Base-by-base conservation (phyloP, 2,888 invertebrate species). In the Cephus rjabovi region DNA sequence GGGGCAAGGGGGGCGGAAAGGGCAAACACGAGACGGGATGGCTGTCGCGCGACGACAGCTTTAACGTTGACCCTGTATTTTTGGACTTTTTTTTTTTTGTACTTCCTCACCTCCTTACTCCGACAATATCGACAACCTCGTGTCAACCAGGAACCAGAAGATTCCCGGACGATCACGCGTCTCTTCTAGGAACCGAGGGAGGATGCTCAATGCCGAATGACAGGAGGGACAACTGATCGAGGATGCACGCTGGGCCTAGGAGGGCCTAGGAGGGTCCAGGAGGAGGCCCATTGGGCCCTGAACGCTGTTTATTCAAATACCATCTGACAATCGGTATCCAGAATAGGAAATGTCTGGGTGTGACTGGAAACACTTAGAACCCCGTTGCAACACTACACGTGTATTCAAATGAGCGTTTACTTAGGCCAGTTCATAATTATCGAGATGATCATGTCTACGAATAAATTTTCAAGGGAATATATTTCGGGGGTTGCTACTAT, bases 381-480 rank as follows among this genome's bases (percentile, higher is more conserved):
- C 71, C 79, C 79, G 78, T 76, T 34, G 40, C 76, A 75, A 79
- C 37, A 73, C 77, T 71, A 69, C 56, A 78, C 70, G 34, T 77
- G 75, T 76, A 68, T 74, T 69, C 68, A 76, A 37, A 75, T 68
- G 80, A 79, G 77, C 79, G 79, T 82, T 83, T 82, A 78, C 76
- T 81, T 73, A 76, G 77, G 70, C 76, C 40, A 77, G 81, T 78
- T 70, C 79, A 81, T 83, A 87, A 86, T 86, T 86, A 86, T 87
- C 84, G 82, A 79, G 76, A 78, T 79, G 82, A 83, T 82, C 86
- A 83, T 86, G 85, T 80, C 79, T 80, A 76, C 81, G 86, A 86
- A 87, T 86, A 87, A 83, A 87, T 86, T 87, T 84, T 76, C 56
- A 23, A 56, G 56, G 9, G 23, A 56, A 56, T 9, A 56, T 56